These are phyloP conservation scores for Caenorhabditis sulstoni DNA, from an alignment of 2,888 invertebrate genomes.

Conservation along the genomic window DNA sequence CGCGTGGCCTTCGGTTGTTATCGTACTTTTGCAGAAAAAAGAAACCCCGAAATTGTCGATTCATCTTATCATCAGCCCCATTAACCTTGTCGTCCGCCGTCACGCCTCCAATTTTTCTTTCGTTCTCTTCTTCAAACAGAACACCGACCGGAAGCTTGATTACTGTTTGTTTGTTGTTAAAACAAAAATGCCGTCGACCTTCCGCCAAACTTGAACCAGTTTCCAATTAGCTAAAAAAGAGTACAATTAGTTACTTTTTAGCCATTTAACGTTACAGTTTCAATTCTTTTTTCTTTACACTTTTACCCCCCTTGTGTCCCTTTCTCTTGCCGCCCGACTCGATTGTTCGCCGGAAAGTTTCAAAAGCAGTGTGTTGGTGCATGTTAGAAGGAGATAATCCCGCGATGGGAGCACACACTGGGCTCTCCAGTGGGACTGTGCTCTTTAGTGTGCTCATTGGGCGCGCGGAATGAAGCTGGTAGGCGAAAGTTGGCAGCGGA, in stretches of 20 bases:
- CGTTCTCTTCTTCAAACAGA: too few relatives aligned
- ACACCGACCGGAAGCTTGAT: background rate
- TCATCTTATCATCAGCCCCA: too few relatives aligned
- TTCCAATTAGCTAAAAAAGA: constrained; percentile 1
- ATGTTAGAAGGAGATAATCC: constrained; percentile 48
- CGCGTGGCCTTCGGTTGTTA: too few relatives aligned
- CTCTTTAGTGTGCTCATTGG: constrained; percentile 46
- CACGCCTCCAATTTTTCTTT: too few relatives aligned
- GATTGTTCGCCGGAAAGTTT: background rate
- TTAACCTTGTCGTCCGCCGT: too few relatives aligned
- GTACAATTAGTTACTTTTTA: too few relatives aligned
- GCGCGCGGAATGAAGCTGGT: constrained; percentile 20
- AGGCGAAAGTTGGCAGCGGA: constrained; percentile 1
- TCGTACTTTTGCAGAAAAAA: too few relatives aligned
- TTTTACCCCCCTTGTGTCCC: background rate
- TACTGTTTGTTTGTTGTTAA: too few relatives aligned
- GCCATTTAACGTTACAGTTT: too few relatives aligned
- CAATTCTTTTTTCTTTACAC: background rate
- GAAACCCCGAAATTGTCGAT: too few relatives aligned
- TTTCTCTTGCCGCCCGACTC: background rate
- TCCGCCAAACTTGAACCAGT: constrained; percentile 8
- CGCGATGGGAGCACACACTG: constrained; percentile 21
- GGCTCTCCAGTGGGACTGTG: constrained; percentile 21
- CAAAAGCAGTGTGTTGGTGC: constrained; percentile 1
- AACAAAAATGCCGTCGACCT: too few relatives aligned